A percentile compares a stretch with the other conserved stretches of the same genome.
Conservation (phyloP, 2,113 vertebrate species). For the Amazona vittata region DNA sequence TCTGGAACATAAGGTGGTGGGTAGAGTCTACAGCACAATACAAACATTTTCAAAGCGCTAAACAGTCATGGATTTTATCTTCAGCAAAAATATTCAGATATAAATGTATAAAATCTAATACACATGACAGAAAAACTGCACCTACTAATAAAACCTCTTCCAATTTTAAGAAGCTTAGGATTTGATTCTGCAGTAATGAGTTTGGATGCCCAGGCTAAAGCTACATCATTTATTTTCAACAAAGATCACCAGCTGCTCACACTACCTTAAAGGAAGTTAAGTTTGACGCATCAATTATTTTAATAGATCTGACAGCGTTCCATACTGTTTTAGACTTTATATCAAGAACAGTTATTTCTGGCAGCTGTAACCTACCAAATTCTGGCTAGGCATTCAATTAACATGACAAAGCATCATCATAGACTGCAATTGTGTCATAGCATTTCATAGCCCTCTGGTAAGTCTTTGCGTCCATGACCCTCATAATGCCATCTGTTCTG, state of each 20-base stretch:
- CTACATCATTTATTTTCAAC: background rate
- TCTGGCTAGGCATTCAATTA: background rate
- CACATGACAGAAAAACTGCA: background rate
- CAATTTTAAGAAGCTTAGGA: background rate
- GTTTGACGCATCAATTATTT: background rate
- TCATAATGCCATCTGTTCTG: background rate
- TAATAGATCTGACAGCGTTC: slow-evolving; percentile 2
- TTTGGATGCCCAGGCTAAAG: background rate
- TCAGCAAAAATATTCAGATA: background rate
- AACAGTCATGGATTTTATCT: background rate
- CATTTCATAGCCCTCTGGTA: slow-evolving; percentile 5
- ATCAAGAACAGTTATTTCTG: slow-evolving; percentile 35
- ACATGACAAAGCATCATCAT: slow-evolving; percentile 11
- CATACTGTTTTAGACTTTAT: background rate
- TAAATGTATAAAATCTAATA: background rate
- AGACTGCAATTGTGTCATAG: background rate
- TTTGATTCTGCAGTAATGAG: background rate
- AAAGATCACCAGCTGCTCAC: background rate
- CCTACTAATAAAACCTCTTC: background rate
- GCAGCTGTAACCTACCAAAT: slow-evolving; percentile 14
- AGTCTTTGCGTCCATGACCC: background rate
- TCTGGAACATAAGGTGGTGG: background rate
- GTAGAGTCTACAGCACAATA: background rate
- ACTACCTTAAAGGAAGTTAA: slow-evolving; percentile 13
- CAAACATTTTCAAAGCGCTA: background rate